Base-by-base conservation (phyloP, 1,140 invertebrate genomes). In the Aradophagus sp. region DNA sequence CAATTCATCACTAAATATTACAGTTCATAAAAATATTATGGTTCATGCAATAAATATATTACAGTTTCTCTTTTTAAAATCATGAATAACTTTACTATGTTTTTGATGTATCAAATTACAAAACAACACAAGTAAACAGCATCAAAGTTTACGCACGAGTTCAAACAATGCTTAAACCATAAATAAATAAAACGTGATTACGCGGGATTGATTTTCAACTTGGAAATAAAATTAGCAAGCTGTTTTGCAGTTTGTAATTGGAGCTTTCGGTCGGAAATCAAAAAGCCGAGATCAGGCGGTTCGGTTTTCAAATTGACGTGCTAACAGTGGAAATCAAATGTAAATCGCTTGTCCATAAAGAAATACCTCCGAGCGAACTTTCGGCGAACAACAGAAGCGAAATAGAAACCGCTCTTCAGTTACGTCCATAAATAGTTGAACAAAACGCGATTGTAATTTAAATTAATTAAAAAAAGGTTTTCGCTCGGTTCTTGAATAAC, bases 381-480 rank as follows among this genome's bases (percentile, higher is more conserved):
- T 53, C 11, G 17, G 27, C 17, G 27, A 55, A 41, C 47, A 53
- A 63, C 34, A 34, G 59, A 26, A 55, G 41, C 26, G 27, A 20
- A 44, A 39, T 34, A 23, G 41, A 32, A 38, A n/a, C 14, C 20
- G 34, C 35, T 5, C 34, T 31, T 38, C 48, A 39, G 39, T 53
- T 63, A 39, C 38, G 16, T 12, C n/a, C 26, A 44, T 44, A 39
- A 63, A 63, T 55, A 45, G 41, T 39, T 34, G 17, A 39, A 53
- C 39, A 39, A 38, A 55, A 63, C 41, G 48, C 34, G 7, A 47
- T 41, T 53, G 48, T 53, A 53, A 47, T 63, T 39, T 47, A 63
- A 53, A 63, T 53, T 53, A 63, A 63, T 62, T 44, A 32, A 44
- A 42, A 62, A 52, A 62, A 19, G 27, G 16, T 35, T 35, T 35